These are phyloP conservation scores for Zaprionus nigranus DNA, from an alignment of 1,140 invertebrate genomes.

Conservation along the genomic window DNA sequence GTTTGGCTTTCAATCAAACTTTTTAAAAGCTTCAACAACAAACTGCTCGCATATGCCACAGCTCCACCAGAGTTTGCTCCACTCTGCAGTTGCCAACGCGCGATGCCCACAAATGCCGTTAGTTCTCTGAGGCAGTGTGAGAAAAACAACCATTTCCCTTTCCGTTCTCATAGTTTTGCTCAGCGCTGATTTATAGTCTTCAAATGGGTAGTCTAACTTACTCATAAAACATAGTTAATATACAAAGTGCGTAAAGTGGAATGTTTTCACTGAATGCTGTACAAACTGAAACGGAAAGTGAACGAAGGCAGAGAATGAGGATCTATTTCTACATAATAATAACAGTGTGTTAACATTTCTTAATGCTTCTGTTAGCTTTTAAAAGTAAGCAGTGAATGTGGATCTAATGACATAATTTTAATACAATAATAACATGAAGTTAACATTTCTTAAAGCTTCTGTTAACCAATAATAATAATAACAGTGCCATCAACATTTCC, in stretches of 20 bases:
- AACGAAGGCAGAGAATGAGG: too few species aligned
- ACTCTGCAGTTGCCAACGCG: slow-evolving; percentile 8
- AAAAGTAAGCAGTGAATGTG: too few species aligned
- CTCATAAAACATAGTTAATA: slow-evolving; percentile 16
- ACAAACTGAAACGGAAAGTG: too few species aligned
- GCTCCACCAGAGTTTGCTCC: slow-evolving; percentile 13
- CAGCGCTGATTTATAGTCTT: slow-evolving; percentile 47
- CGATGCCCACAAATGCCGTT: slow-evolving; percentile 51
- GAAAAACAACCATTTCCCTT: slow-evolving; percentile 69
- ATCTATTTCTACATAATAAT: too few species aligned
- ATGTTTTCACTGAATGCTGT: too few species aligned
- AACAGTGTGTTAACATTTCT: too few species aligned
- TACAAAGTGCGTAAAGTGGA: not conserved
- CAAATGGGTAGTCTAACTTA: slow-evolving; percentile 40
- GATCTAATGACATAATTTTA: too few species aligned
- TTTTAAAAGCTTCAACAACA: slow-evolving; percentile 78
- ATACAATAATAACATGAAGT: too few species aligned
- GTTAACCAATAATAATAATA: too few species aligned
- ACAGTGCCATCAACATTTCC: too few species aligned
- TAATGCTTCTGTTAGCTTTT: too few species aligned
- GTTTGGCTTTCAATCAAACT: slow-evolving; percentile 81
- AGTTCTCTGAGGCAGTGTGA: slow-evolving; percentile 4
- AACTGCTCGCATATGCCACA: slow-evolving; percentile 67
- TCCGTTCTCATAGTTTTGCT: slow-evolving; percentile 62
- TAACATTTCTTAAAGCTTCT: too few species aligned